Conservation (phyloP, 2,888 invertebrate genomes). For the Acleris laterana region DNA sequence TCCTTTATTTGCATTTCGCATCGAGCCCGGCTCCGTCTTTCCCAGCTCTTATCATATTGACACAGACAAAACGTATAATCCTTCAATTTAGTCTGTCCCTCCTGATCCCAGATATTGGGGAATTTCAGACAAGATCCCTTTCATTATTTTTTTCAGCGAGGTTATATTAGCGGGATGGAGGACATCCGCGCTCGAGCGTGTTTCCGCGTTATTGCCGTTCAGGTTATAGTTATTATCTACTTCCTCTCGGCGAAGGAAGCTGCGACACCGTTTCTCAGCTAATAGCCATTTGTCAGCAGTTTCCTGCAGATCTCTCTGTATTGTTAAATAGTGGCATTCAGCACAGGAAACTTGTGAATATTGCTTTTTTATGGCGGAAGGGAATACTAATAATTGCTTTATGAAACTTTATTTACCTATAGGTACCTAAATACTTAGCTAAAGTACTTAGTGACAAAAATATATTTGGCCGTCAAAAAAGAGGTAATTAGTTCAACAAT, state of each 20-base stretch:
- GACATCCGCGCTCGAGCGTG: slow-evolving; percentile 34
- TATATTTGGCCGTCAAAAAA: slow-evolving; percentile 14
- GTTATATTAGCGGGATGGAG: slow-evolving; percentile 32
- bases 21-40: slow-evolving; percentile 62
- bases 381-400: slow-evolving; percentile 1
- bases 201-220: slow-evolving; percentile 35
- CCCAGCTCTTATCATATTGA: slow-evolving; percentile 77
- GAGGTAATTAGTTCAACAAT: slow-evolving; percentile 28
- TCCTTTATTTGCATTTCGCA: slow-evolving; percentile 71
- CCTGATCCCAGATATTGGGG: slow-evolving; percentile 53
- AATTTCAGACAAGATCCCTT: slow-evolving; percentile 39
- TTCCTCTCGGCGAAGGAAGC: slow-evolving; percentile 34
- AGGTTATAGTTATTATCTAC: slow-evolving; percentile 35
- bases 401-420: neutral
- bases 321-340: slow-evolving; percentile 17
- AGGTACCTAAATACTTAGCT: neutral
- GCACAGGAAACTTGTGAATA: slow-evolving; percentile 1
- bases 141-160: slow-evolving; percentile 35
- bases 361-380: neutral
- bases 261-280: slow-evolving; percentile 34
- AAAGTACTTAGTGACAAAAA: slow-evolving; percentile 18
- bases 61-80: slow-evolving; percentile 71
- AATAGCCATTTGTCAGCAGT: slow-evolving; percentile 39
- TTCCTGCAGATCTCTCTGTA: slow-evolving; percentile 26
- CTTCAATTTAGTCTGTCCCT: slow-evolving; percentile 66